Conservation (phyloP, 2,797 vertebrate species). For the Halcyon chelicuti region DNA sequence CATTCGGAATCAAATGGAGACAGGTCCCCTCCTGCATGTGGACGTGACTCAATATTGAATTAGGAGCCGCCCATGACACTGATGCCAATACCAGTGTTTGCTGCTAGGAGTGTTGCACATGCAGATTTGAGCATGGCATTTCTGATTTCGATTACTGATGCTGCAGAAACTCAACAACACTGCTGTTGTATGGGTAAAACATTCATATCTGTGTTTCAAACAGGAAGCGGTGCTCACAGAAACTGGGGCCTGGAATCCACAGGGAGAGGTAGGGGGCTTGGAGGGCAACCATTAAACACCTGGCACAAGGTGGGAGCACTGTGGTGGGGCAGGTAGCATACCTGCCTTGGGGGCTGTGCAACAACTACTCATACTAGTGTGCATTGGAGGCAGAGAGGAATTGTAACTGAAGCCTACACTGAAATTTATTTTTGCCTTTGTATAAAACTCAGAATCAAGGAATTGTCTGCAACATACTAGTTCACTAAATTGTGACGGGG, state of each 20-base stretch:
- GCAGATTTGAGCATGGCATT: background rate
- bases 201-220: background rate
- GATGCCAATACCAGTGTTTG: background rate
- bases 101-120: accelerated
- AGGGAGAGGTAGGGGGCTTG: background rate
- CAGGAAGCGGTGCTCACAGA: background rate
- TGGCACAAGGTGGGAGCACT: background rate
- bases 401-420: background rate
- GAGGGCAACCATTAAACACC: accelerated
- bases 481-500: background rate
- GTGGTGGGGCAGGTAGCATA: background rate
- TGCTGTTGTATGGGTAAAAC: background rate
- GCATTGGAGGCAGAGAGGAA: background rate
- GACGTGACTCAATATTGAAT: background rate
- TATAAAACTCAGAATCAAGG: background rate
- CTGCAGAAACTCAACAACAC: background rate
- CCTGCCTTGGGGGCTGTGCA: background rate
- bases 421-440: background rate
- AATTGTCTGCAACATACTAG: background rate
- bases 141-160: background rate
- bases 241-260: accelerated
- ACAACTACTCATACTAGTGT: background rate
- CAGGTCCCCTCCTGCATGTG: background rate
- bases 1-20: background rate
- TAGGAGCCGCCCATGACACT: background rate